These are phyloP conservation scores for Epinotia demarniana DNA, from an alignment of 2,888 invertebrate species.

Conservation along the genomic window DNA sequence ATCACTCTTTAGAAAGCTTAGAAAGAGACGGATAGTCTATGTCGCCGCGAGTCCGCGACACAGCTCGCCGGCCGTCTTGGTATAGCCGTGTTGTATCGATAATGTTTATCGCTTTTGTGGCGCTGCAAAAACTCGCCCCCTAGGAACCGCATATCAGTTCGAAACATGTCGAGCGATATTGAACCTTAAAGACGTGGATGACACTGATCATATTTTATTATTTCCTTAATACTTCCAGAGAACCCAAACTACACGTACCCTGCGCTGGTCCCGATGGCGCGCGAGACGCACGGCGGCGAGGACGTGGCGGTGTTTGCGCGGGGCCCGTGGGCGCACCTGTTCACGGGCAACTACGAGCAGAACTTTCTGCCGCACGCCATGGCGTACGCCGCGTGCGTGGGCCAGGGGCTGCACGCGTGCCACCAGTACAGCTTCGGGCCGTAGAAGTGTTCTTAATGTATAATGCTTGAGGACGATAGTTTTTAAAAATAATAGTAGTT, in stretches of 20 bases:
- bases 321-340: constrained; percentile 92
- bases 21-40: no score
- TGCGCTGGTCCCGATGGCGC: constrained; percentile 83
- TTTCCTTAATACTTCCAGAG: constrained; percentile 63
- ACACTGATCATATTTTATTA: background rate
- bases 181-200: background rate
- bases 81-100: no score
- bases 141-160: no score
- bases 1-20: no score
- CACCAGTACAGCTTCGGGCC: constrained; percentile 48
- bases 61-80: no score
- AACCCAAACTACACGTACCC: constrained; percentile 83
- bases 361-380: constrained; percentile 91
- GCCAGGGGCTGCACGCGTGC: constrained; percentile 83
- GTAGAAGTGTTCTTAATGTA: background rate
- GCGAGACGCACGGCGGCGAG: constrained; percentile 91
- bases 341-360: constrained; percentile 92
- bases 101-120: no score
- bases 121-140: no score
- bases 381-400: constrained; percentile 90
- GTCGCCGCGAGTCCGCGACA: no score
- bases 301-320: constrained; percentile 91
- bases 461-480: no score
- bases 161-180: no score
- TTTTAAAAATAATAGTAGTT: no score